Evolutionary conservation across 2,888 invertebrate species (phyloP), one percentile per base, ranked within the genome.

Genomic region (Tromatobia lineatoria): DNA sequence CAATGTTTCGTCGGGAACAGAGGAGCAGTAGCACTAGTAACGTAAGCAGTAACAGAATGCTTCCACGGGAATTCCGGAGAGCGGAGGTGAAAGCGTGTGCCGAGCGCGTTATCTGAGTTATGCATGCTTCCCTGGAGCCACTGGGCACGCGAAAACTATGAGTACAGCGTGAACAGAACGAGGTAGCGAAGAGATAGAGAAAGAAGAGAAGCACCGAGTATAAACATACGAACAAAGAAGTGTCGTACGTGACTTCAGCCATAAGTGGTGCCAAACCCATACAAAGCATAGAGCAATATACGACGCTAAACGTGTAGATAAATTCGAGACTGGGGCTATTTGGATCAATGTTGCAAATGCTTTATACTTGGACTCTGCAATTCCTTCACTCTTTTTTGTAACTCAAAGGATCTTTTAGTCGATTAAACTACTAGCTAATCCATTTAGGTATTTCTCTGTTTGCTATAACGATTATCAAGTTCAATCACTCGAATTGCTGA

Each of bases 61-160:
- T 70, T 71, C 38, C 66, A 59, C 64, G 70, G 23, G 42, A 83
- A 83, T 70, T 79, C 70, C 50, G 47, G 38, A 76, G 70, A 71
- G 34, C 45, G 54, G 57, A 42, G 29, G 69, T 18, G 42, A 66
- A 54, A 69, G 25, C 66, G n/a, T 29, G 66, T 23, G 42, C 52
- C 47, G 29, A 45, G 76, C 47, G 85, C 80, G 80, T 81, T 83
- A 80, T 85, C 88, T 90, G 90, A 91, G 91, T 90, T 90, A 90
- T 91, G 90, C 89, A 91, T 90, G 89, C 82, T 86, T 82, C 80
- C 73, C 81, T 78, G 77, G 81, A 86, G 89, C 88, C 87, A 84
- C 86, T 89, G 90, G 88, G 74, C 76, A 79, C 78, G 74, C 76
- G 77, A 82, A 74, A 80, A 69, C 45, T 25, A 57, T 54, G 69